These are phyloP conservation scores for Achlya flavicornis DNA, from an alignment of 2,888 invertebrate species.

Conservation along the genomic window DNA sequence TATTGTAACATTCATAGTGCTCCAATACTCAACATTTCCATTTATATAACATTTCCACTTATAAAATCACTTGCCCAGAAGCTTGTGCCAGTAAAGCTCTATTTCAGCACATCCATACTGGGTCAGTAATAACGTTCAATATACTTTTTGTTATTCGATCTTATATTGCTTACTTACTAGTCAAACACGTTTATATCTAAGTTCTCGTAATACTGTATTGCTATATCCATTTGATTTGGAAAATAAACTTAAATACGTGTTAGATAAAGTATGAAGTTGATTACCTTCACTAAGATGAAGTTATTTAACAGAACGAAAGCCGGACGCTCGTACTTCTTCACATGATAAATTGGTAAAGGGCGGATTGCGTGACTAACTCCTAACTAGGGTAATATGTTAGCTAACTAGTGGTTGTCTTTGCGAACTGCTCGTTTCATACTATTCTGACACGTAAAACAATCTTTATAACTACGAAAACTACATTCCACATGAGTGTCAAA, in stretches of 20 bases:
- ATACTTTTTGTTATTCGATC: neutral
- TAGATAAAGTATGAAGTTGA: neutral
- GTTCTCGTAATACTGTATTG: too few relatives aligned
- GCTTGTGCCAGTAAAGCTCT: neutral
- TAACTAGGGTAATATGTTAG: conserved; percentile 49
- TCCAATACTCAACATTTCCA: neutral
- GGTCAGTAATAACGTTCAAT: neutral
- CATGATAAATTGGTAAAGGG: conserved; percentile 43
- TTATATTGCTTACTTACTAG: neutral
- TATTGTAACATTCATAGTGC: neutral
- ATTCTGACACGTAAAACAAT: conserved; percentile 18
- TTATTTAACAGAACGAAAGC: conserved; percentile 17
- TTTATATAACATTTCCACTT: neutral
- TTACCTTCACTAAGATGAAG: neutral
- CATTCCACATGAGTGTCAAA: neutral
- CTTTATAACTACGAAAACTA: neutral
- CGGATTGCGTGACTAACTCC: conserved; percentile 52
- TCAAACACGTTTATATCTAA: neutral
- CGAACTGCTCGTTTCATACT: conserved; percentile 30
- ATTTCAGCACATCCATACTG: neutral
- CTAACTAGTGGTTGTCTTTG: conserved; percentile 46
- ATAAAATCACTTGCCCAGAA: neutral
- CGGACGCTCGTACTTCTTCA: conserved; percentile 29
- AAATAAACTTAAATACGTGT: too few relatives aligned
- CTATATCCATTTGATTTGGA: too few relatives aligned